Evolutionary conservation across 2,888 invertebrate species (phyloP), one percentile per base, ranked within the genome.

Genomic region (Myopa testacea): DNA sequence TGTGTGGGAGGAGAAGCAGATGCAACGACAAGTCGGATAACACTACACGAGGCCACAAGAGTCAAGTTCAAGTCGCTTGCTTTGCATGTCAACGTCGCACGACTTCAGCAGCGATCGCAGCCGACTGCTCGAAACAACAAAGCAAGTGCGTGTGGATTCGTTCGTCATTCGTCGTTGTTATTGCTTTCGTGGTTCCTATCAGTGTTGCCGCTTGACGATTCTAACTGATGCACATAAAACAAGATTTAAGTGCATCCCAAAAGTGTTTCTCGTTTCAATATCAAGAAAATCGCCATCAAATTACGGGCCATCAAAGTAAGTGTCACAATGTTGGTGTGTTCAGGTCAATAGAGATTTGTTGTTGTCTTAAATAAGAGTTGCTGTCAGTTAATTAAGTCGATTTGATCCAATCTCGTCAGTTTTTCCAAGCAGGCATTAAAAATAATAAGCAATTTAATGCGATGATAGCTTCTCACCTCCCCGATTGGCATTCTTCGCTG

Each of bases 61-160:
- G 8, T 19, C n/a, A 19, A 14, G 16, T 40, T 7, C n/a, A n/a
- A n/a, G 14, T 34, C 34, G 55, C 37, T 52, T 71, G 26, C 55
- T 71, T 71, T 71, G 58, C 70, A 71, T 71, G 55, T 37, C 37
- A 71, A 58, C 5, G 34, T 8, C 37, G 34, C 8, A 67, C 19
- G 65, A 65, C 52, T 45, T 52, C 65, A 14, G n/a, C 19, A 34
- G 38, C 38, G 52, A 34, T 14, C 6, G 7, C 3, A 16, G 67
- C 16, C 26, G 5, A 26, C 4, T 26, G 7, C 19, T 34, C 62
- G 26, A 4, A 62, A 6, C n/a, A 19, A 62, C 62, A 19, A 62
- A n/a, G 10, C 62, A 62, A 7, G 10, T 34, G 34, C 19, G 14
- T 19, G 19, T 4, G 62, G 34, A n/a, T 62, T 10, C 19, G 10